Conservation (phyloP, 2,113 vertebrate species). For the Phylloscopus whistleri region DNA sequence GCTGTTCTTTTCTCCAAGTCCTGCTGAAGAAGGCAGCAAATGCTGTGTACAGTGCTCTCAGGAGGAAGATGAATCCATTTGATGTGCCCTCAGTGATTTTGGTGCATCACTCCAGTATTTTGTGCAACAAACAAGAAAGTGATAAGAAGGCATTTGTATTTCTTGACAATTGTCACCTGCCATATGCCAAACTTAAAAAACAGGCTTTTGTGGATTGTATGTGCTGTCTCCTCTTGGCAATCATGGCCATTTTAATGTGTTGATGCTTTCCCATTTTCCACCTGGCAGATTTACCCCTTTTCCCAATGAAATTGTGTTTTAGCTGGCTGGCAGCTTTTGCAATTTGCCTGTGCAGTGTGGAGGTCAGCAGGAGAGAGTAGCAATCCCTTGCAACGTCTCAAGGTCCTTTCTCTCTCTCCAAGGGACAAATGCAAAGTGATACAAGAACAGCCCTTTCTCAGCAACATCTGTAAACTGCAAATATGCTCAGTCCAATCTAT, state of each 20-base stretch:
- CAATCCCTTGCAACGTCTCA: background rate
- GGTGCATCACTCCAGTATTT: background rate
- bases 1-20: background rate
- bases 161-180: background rate
- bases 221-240: background rate
- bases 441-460: background rate
- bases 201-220: background rate
- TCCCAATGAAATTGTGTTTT: background rate
- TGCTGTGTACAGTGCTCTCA: background rate
- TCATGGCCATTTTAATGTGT: background rate
- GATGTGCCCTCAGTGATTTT: background rate
- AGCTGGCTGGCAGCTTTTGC: background rate
- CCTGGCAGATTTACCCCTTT: background rate
- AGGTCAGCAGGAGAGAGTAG: background rate
- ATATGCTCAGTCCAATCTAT: background rate
- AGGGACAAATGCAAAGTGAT: background rate
- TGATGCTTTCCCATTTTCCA: background rate
- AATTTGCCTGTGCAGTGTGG: background rate
- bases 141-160: background rate
- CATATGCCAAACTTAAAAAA: background rate
- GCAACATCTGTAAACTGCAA: background rate
- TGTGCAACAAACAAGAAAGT: background rate
- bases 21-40: background rate
- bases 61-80: background rate
- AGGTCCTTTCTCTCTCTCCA: background rate